Evolutionary conservation across 35 echinoderm and acorn worm genomes (phyloP).

Genomic region (Chiridota heheva): DNA sequence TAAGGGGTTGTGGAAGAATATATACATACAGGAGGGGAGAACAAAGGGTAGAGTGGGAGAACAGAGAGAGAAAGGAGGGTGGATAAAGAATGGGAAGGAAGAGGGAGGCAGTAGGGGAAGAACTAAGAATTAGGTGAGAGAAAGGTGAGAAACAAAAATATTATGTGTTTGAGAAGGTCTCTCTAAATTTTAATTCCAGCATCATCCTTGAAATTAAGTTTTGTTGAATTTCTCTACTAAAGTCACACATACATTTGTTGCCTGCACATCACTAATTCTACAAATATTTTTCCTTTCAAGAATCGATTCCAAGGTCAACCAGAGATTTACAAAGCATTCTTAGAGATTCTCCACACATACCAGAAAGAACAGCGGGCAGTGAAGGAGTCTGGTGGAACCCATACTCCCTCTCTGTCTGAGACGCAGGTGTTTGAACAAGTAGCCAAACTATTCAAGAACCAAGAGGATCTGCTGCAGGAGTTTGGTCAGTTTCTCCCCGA

Average conservation of each 20-base stretch:
- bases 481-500: constrained; percentile 99
- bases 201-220: background rate
- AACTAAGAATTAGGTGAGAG: too few relatives aligned
- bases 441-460: constrained; percentile 92
- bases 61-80: too few relatives aligned
- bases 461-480: constrained; percentile 93
- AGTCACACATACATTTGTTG: too few relatives aligned
- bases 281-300: constrained; percentile 34
- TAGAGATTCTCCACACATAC: constrained; percentile 99
- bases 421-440: constrained; percentile 96
- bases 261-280: background rate
- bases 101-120: too few relatives aligned
- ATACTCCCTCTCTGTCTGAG: constrained; percentile 87
- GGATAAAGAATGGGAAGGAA: too few relatives aligned
- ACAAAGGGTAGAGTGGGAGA: too few relatives aligned
- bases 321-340: constrained; percentile 97
- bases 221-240: too few relatives aligned
- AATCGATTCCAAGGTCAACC: constrained; percentile 99
- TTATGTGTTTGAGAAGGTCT: too few relatives aligned
- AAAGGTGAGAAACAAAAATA: too few relatives aligned
- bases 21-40: too few relatives aligned
- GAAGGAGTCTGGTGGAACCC: constrained; percentile 86
- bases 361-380: constrained; percentile 97
- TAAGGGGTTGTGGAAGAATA: too few relatives aligned
- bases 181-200: background rate